Base-by-base conservation (phyloP, 92 coral and sea anemone genomes). In the Bergia sp. region DNA sequence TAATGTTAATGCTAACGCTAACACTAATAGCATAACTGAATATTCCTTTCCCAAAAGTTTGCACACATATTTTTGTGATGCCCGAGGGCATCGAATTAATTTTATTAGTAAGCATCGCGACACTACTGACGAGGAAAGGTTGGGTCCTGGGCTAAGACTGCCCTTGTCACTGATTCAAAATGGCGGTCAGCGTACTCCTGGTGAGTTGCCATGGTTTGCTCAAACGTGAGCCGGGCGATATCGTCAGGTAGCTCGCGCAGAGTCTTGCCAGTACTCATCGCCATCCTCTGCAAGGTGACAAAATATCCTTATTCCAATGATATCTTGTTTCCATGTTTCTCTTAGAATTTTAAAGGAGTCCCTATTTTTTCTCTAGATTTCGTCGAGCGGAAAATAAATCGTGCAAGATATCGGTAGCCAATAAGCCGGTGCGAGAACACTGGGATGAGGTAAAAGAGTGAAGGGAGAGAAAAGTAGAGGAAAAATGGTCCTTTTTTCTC, bases 191-290 rank as follows among this genome's bases (percentile, higher is more conserved):
- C 93, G 38, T 90, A 90, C 23, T 53, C 77, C n/a, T 90, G 87
- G 21, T 79, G 61, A 3, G 10, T 85, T 1, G 47, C 90, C 77
- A 50, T 49, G 6, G 85, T 87, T 47, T 90, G 93, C 9, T 90
- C 80, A 79, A 73, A 81, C 10, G 93, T 81, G 37, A 87, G 61
- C 85, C 77, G 75, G 42, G 90, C 88, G 39, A 90, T 36, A 49
- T 87, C 90, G 38, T 90, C 90, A 1, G 93, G 86, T 64, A 92
- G 29, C 81, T 86, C 88, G 55, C 88, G 90, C 2, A 92, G 90
- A 66, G 90, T 86, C 82, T 90, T 90, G 21, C 94, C 94, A 36
- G 92, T 90, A 73, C 82, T 82, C 94, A 92, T 92, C 23, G 94
- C 94, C 42, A 86, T 39, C 86, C 90, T 69, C 94, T 92, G 71